Percentiles rank a stretch among this genome's conserved stretches.
Conservation (phyloP, 2,797 vertebrate genomes). For the Myiotriccus ornatus region DNA sequence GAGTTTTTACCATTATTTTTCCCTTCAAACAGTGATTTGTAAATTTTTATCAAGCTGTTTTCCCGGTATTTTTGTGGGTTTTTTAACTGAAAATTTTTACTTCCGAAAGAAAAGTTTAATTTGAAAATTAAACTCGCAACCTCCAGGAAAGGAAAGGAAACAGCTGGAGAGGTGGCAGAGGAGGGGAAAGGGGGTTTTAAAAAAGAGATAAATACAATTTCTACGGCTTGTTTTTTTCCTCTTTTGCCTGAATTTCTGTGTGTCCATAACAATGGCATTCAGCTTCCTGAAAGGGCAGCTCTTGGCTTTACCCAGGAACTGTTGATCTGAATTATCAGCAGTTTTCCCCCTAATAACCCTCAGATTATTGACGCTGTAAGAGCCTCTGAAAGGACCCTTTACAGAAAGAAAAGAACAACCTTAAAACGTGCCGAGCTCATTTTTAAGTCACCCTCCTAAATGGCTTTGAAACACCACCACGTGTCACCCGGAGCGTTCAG, state of each 20-base stretch:
- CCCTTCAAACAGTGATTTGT: background rate
- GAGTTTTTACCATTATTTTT: background rate
- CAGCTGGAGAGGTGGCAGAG: background rate
- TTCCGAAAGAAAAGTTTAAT: background rate
- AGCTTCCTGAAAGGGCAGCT: background rate
- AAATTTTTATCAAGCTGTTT: background rate
- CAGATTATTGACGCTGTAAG: background rate
- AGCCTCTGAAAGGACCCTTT: background rate
- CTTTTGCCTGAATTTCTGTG: background rate
- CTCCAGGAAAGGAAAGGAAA: background rate
- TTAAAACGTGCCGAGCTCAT: background rate
- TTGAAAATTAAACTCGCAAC: background rate
- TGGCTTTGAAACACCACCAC: rapidly evolving
- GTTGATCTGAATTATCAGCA: background rate
- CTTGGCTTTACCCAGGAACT: background rate
- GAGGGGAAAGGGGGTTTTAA: background rate
- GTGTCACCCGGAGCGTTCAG: rapidly evolving
- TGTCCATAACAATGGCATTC: background rate
- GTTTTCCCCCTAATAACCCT: too few relatives aligned
- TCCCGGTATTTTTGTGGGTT: rapidly evolving
- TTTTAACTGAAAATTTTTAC: background rate
- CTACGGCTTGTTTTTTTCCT: rapidly evolving
- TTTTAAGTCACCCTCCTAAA: background rate
- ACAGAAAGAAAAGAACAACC: background rate
- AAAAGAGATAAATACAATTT: background rate